Conservation (phyloP, 2,113 vertebrate genomes). For the Trematomus loennbergii region DNA sequence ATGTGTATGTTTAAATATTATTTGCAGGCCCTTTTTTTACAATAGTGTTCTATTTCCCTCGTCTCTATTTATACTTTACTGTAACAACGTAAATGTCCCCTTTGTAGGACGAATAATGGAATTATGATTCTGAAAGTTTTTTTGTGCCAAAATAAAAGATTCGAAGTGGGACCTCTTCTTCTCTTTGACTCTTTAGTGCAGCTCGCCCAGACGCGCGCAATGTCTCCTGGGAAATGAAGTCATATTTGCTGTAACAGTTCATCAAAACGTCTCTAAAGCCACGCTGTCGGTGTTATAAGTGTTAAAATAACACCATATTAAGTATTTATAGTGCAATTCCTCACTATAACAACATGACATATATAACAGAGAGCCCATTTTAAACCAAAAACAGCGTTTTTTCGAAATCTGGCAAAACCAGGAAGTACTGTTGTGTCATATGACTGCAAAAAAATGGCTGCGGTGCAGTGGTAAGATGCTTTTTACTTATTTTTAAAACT, state of each 20-base stretch:
- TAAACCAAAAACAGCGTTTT: not conserved
- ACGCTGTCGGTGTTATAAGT: not conserved
- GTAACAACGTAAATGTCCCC: too few species aligned
- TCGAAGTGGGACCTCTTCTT: slow-evolving; percentile 18
- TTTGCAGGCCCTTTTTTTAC: too few species aligned
- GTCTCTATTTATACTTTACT: too few species aligned
- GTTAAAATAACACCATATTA: rapidly evolving
- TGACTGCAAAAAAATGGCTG: slow-evolving; percentile 83
- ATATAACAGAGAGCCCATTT: rapidly evolving
- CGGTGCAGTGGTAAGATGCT: slow-evolving; percentile 83
- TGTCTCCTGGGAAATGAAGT: slow-evolving; percentile 66
- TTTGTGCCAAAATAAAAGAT: not conserved
- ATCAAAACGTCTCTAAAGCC: not conserved
- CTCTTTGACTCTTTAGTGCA: not conserved
- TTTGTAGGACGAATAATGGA: too few species aligned
- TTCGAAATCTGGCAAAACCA: slow-evolving; percentile 5
- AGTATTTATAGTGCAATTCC: rapidly evolving
- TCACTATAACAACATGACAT: rapidly evolving
- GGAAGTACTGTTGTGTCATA: slow-evolving; percentile 77
- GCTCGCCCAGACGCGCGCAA: not conserved
- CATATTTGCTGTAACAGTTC: rapidly evolving
- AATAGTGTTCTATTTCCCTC: too few species aligned
- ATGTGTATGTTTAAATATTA: too few species aligned
- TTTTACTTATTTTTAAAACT: slow-evolving; percentile 19
- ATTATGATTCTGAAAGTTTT: too few species aligned